phyloP scores from a whole-genome alignment of 2,113 vertebrate species.

The Pelobates fuscus region DNA sequence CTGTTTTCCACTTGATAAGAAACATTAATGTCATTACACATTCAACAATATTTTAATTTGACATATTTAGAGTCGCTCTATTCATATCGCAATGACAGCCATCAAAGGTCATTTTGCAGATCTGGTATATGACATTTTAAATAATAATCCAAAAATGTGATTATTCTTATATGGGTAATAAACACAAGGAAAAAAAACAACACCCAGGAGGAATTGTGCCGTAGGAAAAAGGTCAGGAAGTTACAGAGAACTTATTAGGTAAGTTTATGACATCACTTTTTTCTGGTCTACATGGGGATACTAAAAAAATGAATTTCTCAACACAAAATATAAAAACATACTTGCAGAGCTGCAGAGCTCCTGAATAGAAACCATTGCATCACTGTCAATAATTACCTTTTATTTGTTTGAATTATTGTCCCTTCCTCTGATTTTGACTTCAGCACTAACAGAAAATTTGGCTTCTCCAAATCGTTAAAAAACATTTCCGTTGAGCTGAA shows the following conservation, averaged over 20 bases:
- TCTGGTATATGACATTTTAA: constrained; percentile 31
- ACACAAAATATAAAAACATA: too few species aligned
- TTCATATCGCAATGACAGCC: constrained; percentile 11
- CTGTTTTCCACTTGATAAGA: constrained; percentile 40
- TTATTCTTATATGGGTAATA: constrained; percentile 34
- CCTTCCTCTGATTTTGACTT: too few species aligned
- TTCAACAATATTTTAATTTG: constrained; percentile 33
- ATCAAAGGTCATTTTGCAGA: constrained; percentile 43
- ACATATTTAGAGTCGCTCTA: constrained; percentile 40
- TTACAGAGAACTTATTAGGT: neutral
- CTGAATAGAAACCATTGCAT: too few species aligned
- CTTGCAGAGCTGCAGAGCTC: too few species aligned
- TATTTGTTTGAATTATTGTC: too few species aligned
- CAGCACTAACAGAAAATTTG: too few species aligned
- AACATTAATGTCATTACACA: constrained; percentile 37
- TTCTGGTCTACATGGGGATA: neutral
- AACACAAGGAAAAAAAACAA: constrained; percentile 20
- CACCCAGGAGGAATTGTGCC: neutral
- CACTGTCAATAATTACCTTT: too few species aligned
- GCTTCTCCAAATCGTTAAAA: too few species aligned
- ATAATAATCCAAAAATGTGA: constrained; percentile 35
- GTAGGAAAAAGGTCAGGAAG: constrained; percentile 15
- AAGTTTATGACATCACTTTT: neutral
- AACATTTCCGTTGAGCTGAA: too few species aligned
- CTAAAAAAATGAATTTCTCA: neutral